Conservation (phyloP, 2,113 vertebrate genomes). For the Planiliza haematocheilus region DNA sequence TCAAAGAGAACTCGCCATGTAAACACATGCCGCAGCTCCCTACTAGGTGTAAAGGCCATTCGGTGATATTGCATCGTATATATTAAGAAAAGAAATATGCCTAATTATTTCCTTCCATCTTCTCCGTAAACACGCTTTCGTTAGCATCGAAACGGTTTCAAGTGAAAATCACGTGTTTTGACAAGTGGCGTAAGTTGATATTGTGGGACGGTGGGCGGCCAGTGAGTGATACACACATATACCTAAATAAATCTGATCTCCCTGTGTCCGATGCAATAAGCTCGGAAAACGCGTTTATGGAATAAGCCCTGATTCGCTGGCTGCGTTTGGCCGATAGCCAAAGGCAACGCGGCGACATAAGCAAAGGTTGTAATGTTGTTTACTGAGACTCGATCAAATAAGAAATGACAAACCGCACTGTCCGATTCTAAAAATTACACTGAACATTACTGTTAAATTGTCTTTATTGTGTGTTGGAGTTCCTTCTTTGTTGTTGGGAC, state of each 20-base stretch:
- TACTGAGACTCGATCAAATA: conserved; percentile 78
- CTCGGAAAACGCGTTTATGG: conserved; percentile 72
- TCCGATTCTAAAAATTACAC: conserved; percentile 78
- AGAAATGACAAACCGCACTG: conserved; percentile 83
- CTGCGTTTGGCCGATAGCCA: conserved; percentile 77
- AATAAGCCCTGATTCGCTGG: conserved; percentile 78
- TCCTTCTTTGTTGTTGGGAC: conserved; percentile 56
- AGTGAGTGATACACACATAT: conserved; percentile 59
- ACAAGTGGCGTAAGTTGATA: conserved; percentile 35
- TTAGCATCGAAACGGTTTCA: conserved; percentile 32
- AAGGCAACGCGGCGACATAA: conserved; percentile 77
- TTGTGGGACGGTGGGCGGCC: conserved; percentile 34
- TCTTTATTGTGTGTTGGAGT: conserved; percentile 77
- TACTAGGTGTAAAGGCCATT: conserved; percentile 54
- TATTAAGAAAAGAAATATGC: conserved; percentile 47
- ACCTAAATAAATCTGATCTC: conserved; percentile 73
- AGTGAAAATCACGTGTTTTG: conserved; percentile 35
- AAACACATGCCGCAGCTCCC: conserved; percentile 68
- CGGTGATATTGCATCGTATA: conserved; percentile 52
- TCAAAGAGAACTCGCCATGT: conserved; percentile 70
- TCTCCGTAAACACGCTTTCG: conserved; percentile 39
- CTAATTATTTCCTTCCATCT: conserved; percentile 50
- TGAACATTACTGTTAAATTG: conserved; percentile 73
- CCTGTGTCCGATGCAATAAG: conserved; percentile 65
- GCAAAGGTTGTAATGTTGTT: conserved; percentile 77